Evolutionary conservation across 2,888 invertebrate species (phyloP), one percentile per base, ranked within the genome.

Genomic region (Meiosimyza platycephala): DNA sequence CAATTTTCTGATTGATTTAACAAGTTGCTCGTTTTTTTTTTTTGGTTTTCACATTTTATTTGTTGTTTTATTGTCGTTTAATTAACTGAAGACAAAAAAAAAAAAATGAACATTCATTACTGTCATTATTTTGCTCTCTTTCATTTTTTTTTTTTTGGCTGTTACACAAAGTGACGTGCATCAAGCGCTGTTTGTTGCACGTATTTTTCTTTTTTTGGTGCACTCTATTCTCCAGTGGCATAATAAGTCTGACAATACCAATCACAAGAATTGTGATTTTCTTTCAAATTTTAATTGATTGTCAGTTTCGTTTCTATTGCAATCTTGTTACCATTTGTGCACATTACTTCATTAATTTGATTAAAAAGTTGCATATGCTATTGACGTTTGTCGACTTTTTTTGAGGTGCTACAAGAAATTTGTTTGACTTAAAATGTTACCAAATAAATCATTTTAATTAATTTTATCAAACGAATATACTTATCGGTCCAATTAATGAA

Each of bases 201-300:
- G 40, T 9, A 40, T 2, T 9, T 40, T 40, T 6, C 40, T 40
- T 40, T 9, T 40, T 40, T 40, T 9, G 40, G 40, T 9, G 9
- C 40, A 40, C 2, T 6, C 9, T 40, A 40, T 40, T 40, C 40
- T 40, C 40, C 9, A 40, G 40, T 9, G 40, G 9, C 40, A 28
- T 28, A 28, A 28, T 40, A 7, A n/a, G 40, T 40, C 40, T 40
- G 40, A 47, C 55, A 51, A 66, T 22, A 33, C 22, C 11, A n/a
- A n/a, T n/a, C n/a, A 52, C 40, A n/a, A 55, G 15, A 57, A 57
- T 67, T 57, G 57, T 67, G 67, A 47, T 40, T 40, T 40, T 47
- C 57, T 16, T 16, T 47, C 55, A 67, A 55, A 48, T 57, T 67
- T 57, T 67, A 67, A 57, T 67, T 57, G 57, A 55, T 67, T 67